Conservation (phyloP, 53 echinoderm and acorn worm species). For the Paracentrotus lividus region DNA sequence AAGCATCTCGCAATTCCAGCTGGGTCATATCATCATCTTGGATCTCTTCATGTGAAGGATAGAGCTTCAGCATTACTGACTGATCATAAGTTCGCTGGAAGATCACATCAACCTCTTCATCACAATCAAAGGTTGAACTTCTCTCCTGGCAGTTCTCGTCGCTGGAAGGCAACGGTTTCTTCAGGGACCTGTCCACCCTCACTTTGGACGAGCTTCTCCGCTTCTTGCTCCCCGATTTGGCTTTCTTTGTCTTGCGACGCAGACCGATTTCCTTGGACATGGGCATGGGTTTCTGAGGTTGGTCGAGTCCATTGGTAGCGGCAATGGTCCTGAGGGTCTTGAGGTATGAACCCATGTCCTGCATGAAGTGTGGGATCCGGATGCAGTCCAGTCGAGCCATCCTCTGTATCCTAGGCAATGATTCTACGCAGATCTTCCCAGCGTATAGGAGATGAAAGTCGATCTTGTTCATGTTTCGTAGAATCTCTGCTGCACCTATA, state of each 20-base stretch:
- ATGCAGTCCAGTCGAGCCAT: conserved; percentile 86
- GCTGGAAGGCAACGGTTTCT: not conserved
- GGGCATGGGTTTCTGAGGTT: not conserved
- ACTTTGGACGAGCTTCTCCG: not conserved
- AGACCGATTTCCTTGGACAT: not conserved
- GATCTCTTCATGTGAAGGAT: conserved; percentile 13
- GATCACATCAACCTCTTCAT: conserved; percentile 36
- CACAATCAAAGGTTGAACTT: not conserved
- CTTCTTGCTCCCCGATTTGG: not conserved
- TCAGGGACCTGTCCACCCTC: not conserved
- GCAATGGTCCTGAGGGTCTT: conserved; percentile 82
- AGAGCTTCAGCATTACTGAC: not conserved
- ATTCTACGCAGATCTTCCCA: conserved; percentile 86
- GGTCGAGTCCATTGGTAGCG: conserved; percentile 74
- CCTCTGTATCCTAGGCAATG: conserved; percentile 81
- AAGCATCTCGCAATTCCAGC: not conserved
- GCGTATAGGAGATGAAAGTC: conserved; percentile 86
- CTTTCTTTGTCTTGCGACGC: conserved; percentile 30
- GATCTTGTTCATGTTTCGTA: conserved; percentile 83
- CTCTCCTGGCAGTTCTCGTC: not conserved
- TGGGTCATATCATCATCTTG: not conserved
- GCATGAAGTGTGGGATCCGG: conserved; percentile 86
- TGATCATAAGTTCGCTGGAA: conserved; percentile 35
- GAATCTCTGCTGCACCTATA: conserved; percentile 88
- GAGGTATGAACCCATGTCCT: conserved; percentile 77